Base-by-base conservation (phyloP, 37 sponge, comb jelly and placozoan genomes). In the Haliclona indistincta region DNA sequence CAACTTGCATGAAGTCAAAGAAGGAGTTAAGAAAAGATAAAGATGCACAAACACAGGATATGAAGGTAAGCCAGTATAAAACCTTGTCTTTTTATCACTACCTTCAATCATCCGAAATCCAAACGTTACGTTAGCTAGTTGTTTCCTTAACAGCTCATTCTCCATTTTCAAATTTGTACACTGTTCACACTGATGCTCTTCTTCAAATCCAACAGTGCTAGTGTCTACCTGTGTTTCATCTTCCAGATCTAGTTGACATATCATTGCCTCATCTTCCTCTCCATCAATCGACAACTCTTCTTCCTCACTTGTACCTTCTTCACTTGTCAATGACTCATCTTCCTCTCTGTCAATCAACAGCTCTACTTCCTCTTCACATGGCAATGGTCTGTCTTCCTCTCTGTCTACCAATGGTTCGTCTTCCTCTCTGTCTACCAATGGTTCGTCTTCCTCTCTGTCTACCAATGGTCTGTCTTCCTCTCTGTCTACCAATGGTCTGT, bases 51-150 rank as follows among this genome's bases (percentile, higher is more conserved):
- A 69, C 6, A 69, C 38, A 43, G 5, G 3, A 7, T 37, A 69
- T 45, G 70, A 69, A 6, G 70, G 70, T 69, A 69, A 45, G 3
- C 70, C 70, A 22, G 70, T 69, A 69, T 42, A 69, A 23, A 69
- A 43, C 4, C 5, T 17, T n/a, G 40, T 32, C 7, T 54, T n/a
- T 35, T 54, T 28, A n/a, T 71, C 54, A 54, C 54, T 45, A 25
- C 5, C 23, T 25, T 55, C 53, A 15, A 71, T 6, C n/a, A 58
- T 20, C 28, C 7, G 28, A n/a, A 58, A 20, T 58, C 26, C 11
- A 58, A 58, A 58, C 7, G 60, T 25, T n/a, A 20, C 60, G 26
- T 58, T 58, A 25, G 7, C 13, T 26, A 58, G 25, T 20, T 58
- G 11, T 26, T n/a, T 6, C n/a, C n/a, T 6, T 6, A 58, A n/a